phyloP scores from a whole-genome alignment of 1,140 invertebrate species.

The Epicauta chinensis region DNA sequence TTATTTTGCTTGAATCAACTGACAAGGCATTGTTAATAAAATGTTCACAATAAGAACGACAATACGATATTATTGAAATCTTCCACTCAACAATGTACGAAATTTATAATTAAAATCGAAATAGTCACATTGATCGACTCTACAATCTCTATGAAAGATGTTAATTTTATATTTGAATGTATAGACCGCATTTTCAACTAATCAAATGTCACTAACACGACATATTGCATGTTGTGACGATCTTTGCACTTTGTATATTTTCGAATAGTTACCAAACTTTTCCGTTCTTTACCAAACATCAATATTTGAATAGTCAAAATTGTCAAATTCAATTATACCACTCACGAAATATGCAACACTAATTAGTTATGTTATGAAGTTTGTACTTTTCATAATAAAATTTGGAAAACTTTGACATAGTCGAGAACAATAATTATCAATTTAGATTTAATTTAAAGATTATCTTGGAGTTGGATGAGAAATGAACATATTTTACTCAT shows the following conservation, averaged over 20 bases:
- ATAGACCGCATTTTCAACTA: no score
- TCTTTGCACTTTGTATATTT: slow-evolving; percentile 7
- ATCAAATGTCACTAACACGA: slow-evolving; percentile 5
- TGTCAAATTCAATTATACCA: slow-evolving; percentile 4
- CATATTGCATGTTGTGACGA: slow-evolving; percentile 12
- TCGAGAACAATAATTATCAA: slow-evolving; percentile 16
- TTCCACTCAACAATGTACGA: no score
- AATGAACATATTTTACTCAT: slow-evolving; percentile 28
- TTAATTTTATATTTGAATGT: no score
- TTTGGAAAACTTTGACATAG: background rate
- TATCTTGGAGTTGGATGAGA: slow-evolving; percentile 19
- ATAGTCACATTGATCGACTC: no score
- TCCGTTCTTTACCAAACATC: slow-evolving; percentile 7
- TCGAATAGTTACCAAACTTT: slow-evolving; percentile 13
- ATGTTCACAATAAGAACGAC: background rate
- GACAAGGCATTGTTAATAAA: slow-evolving; percentile 5
- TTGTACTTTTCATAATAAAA: no score
- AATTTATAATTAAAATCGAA: no score
- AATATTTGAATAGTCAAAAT: slow-evolving; percentile 13
- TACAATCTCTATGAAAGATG: no score
- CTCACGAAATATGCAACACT: no score
- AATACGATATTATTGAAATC: no score
- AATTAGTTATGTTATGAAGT: no score
- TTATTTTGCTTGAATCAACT: slow-evolving; percentile 2
- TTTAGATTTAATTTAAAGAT: slow-evolving; percentile 20